A percentile compares a stretch with the other conserved stretches of the same genome.
Evolutionary conservation across 92 coral and sea anemone genomes (phyloP).

Genomic region (Nematostella vectensis): DNA sequence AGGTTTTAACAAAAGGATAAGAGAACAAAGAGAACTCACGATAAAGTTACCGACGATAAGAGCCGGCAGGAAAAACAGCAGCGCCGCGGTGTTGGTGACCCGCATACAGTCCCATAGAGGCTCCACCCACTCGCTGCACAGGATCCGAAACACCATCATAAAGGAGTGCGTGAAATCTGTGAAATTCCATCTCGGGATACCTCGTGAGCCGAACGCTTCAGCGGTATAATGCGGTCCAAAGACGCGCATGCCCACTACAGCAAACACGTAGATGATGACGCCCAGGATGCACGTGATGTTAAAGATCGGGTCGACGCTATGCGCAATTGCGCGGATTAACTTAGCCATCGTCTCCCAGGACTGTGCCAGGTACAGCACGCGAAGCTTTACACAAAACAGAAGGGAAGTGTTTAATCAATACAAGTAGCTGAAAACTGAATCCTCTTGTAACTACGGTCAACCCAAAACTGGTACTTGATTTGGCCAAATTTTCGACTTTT

Average conservation of each 20-base stretch:
- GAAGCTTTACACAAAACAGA: conserved; percentile 32
- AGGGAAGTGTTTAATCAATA: no score
- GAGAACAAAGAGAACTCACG: no score
- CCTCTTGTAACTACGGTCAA: no score
- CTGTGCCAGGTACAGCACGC: conserved; percentile 64
- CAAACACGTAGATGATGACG: conserved; percentile 62
- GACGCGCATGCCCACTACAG: conserved; percentile 62
- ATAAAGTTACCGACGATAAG: conserved; percentile 74
- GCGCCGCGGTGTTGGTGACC: conserved; percentile 44
- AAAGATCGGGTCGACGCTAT: conserved; percentile 66
- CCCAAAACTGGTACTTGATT: no score
- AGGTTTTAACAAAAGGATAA: no score
- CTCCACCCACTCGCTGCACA: conserved; percentile 82
- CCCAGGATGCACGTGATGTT: conserved; percentile 73
- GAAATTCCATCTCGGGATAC: conserved; percentile 74
- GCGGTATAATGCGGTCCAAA: conserved; percentile 62
- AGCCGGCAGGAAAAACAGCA: conserved; percentile 58
- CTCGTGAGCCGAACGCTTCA: conserved; percentile 50
- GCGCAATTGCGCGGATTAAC: conserved; percentile 62
- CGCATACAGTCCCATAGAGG: conserved; percentile 90
- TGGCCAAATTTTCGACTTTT: no score
- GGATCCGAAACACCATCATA: conserved; percentile 72
- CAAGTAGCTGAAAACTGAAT: no score
- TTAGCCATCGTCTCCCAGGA: conserved; percentile 80
- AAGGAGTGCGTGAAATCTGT: conserved; percentile 64